Conservation (phyloP, 2,113 vertebrate genomes). For the Lophius piscatorius region DNA sequence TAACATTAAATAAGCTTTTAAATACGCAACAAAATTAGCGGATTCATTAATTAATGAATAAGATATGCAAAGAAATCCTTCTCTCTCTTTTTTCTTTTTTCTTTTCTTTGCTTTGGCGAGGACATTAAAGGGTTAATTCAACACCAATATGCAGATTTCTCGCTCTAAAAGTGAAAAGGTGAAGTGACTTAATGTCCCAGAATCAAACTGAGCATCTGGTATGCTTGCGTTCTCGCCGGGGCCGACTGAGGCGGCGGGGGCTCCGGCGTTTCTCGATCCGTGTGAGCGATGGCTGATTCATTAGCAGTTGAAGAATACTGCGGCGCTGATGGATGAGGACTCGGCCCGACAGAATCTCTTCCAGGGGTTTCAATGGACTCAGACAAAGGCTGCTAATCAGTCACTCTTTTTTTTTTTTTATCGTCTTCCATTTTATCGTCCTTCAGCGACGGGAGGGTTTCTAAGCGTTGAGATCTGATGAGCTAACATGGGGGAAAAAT, state of each 20-base stretch:
- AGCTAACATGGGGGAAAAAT: conserved; percentile 55
- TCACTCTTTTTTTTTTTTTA: conserved; percentile 16
- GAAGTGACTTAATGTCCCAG: too few species aligned
- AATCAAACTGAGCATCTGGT: conserved; percentile 7
- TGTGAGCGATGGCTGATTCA: conserved; percentile 31
- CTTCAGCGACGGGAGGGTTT: conserved; percentile 38
- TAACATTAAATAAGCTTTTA: too few species aligned
- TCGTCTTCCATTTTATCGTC: conserved; percentile 47
- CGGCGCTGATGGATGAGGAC: not conserved
- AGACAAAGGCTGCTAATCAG: conserved; percentile 44
- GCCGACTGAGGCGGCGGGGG: conserved; percentile 19
- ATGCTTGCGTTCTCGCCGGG: not conserved
- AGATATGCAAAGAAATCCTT: too few species aligned
- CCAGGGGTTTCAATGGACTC: conserved; percentile 30
- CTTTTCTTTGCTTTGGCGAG: too few species aligned
- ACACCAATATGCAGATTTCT: too few species aligned
- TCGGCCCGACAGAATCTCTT: conserved; percentile 25
- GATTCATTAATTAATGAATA: too few species aligned
- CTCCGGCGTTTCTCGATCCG: conserved; percentile 8
- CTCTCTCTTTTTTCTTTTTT: too few species aligned
- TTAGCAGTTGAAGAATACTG: conserved; percentile 25
- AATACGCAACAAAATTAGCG: too few species aligned
- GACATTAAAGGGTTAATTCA: too few species aligned
- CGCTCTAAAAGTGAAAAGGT: too few species aligned
- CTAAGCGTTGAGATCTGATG: conserved; percentile 44